These are phyloP conservation scores for Megastigmus dorsalis DNA, from an alignment of 2,888 invertebrate genomes.

Conservation along the genomic window DNA sequence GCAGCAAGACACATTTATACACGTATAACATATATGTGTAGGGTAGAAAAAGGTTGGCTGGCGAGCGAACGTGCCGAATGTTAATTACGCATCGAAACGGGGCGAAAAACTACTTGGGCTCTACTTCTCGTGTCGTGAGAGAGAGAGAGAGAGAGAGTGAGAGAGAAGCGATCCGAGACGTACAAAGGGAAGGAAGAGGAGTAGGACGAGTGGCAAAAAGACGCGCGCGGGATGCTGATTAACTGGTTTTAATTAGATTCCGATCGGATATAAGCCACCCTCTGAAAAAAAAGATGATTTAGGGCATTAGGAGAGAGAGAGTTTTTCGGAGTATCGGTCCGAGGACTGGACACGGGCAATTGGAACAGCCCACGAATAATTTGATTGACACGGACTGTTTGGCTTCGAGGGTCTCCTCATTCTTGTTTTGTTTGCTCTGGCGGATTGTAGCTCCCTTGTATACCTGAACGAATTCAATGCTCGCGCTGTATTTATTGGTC, in stretches of 20 bases:
- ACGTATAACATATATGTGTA: no score
- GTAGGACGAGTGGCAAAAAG: conserved; percentile 33
- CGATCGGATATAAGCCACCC: not conserved
- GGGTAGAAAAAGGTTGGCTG: conserved; percentile 24
- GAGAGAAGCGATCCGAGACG: no score
- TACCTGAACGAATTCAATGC: no score
- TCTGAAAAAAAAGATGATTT: conserved; percentile 43
- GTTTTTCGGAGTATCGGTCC: no score
- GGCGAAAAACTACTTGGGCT: conserved; percentile 65
- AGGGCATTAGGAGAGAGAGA: no score
- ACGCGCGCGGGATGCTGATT: conserved; percentile 41
- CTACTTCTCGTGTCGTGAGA: conserved; percentile 21
- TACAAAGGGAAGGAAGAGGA: no score
- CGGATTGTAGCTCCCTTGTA: no score
- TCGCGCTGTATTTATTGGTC: no score
- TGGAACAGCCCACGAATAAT: conserved; percentile 33
- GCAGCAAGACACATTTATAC: not conserved
- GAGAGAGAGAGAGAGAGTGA: no score
- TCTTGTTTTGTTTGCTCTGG: no score
- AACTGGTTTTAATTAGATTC: conserved; percentile 55
- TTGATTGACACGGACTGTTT: conserved; percentile 50
- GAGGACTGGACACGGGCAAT: not conserved
- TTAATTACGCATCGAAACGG: conserved; percentile 67
- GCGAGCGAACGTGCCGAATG: conserved; percentile 69
- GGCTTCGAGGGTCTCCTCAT: no score